Evolutionary conservation across 2,797 vertebrate genomes (phyloP), one percentile per base, ranked within the genome.

Genomic region (Tokudaia muenninki): DNA sequence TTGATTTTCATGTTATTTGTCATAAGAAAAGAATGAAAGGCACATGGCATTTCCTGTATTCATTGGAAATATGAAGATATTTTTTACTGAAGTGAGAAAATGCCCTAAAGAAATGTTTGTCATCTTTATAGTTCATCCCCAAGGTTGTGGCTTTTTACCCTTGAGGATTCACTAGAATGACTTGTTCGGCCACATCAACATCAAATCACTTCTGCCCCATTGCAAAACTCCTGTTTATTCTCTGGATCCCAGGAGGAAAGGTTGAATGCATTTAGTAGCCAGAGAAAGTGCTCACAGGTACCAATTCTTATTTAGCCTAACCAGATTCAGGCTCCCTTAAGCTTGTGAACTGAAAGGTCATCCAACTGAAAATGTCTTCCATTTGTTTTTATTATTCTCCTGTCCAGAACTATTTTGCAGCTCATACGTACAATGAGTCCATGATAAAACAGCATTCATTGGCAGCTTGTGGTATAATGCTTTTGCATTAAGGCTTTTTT

Each of bases 371-470:
- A 96, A 95, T 94, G 87, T 24, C 91, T 95, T 96, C 97, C 79
- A 96, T 95, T 94, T 98, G 97, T 5, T 97, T 98, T 97, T 97
- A 96, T 98, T 98, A 94, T 97, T 97, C 95, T 97, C 88, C 92
- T 57, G 97, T 93, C 95, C 77, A 57, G 95, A 4, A 47, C 75
- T 84, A 75, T 87, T 93, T 63, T 97, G 47, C n/a, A 91, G 21
- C 61, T 95, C 95, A 96, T 94, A 90, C 24, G 57, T 63, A 84
- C 78, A 94, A 92, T 70, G 41, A 94, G 57, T 67, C 77, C 79
- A 93, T 61, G 92, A 77, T 59, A 82, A 84, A 94, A 97, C 21
- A 72, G 29, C 72, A 80, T 94, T 93, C 83, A 67, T 77, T 52
- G 88, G 87, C 81, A 87, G 87, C 70, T 83, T 93, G 92, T 97